Evolutionary conservation across 2,888 invertebrate genomes (phyloP).

Genomic region (Lycaena phlaeas): DNA sequence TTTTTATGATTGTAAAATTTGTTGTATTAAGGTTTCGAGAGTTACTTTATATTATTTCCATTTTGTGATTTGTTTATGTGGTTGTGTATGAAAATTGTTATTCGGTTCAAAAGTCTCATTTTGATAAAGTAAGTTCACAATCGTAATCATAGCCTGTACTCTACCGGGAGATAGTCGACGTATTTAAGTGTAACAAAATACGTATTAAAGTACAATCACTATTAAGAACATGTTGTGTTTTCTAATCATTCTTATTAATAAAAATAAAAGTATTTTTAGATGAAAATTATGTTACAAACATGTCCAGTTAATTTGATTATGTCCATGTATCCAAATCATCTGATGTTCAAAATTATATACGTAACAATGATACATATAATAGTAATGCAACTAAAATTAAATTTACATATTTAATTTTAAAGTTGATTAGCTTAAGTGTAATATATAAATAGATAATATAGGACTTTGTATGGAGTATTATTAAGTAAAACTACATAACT

Average conservation of each 20-base stretch:
- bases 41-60: slow-evolving; percentile 47
- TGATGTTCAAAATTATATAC: slow-evolving; percentile 73
- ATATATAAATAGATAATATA: slow-evolving; percentile 61
- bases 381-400: slow-evolving; percentile 71
- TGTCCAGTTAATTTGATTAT: slow-evolving; percentile 16
- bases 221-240: slow-evolving; percentile 37
- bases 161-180: slow-evolving; percentile 44
- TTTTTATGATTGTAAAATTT: slow-evolving; percentile 65
- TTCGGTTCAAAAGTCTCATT: slow-evolving; percentile 42
- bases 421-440: slow-evolving; percentile 68
- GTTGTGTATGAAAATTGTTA: slow-evolving; percentile 47
- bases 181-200: slow-evolving; percentile 62
- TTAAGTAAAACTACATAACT: slow-evolving; percentile 7
- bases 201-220: slow-evolving; percentile 71
- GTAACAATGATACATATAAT: slow-evolving; percentile 72
- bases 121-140: slow-evolving; percentile 28
- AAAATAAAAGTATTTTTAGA: slow-evolving; percentile 55
- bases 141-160: slow-evolving; percentile 23
- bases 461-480: slow-evolving; percentile 65
- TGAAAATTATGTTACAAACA: slow-evolving; percentile 48
- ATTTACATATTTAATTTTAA: slow-evolving; percentile 66
- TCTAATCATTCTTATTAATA: slow-evolving; percentile 33
- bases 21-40: slow-evolving; percentile 60
- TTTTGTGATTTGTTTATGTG: slow-evolving; percentile 49
- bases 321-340: slow-evolving; percentile 59